These are phyloP conservation scores for Chionodraco myersi DNA, from an alignment of 2,113 vertebrate species.

Conservation along the genomic window DNA sequence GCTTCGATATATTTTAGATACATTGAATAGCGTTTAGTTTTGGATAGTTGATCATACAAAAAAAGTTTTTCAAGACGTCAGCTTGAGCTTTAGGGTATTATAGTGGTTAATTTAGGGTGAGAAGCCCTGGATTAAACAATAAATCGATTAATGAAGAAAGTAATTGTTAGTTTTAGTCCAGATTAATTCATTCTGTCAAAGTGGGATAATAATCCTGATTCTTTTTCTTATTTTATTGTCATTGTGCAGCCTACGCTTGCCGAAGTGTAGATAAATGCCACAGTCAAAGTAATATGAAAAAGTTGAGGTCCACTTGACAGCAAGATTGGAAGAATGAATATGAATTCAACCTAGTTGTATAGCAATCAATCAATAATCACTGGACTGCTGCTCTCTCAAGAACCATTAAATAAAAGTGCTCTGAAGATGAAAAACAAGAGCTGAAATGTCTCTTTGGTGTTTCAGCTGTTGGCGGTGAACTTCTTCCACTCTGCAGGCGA, in stretches of 20 bases:
- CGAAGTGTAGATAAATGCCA: neutral
- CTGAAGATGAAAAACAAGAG: neutral
- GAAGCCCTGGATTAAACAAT: neutral
- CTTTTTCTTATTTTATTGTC: neutral
- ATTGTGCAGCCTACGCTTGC: neutral
- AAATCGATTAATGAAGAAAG: neutral
- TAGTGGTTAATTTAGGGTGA: too few species aligned
- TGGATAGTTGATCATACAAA: neutral
- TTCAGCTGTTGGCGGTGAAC: neutral
- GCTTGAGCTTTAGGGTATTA: neutral
- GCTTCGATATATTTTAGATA: neutral
- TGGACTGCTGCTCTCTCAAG: neutral
- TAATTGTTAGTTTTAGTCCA: neutral
- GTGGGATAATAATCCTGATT: neutral
- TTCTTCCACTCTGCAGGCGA: constrained; percentile 22
- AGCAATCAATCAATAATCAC: neutral
- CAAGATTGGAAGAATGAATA: neutral
- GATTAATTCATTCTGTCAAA: neutral
- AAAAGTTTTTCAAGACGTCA: neutral
- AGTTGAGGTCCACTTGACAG: neutral
- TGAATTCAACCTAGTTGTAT: neutral
- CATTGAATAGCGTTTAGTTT: neutral
- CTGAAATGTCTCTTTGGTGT: neutral
- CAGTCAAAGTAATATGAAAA: neutral
- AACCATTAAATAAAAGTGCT: neutral